These are phyloP conservation scores for Cochlearius cochlearius DNA, from an alignment of 2,113 vertebrate genomes.

Conservation along the genomic window DNA sequence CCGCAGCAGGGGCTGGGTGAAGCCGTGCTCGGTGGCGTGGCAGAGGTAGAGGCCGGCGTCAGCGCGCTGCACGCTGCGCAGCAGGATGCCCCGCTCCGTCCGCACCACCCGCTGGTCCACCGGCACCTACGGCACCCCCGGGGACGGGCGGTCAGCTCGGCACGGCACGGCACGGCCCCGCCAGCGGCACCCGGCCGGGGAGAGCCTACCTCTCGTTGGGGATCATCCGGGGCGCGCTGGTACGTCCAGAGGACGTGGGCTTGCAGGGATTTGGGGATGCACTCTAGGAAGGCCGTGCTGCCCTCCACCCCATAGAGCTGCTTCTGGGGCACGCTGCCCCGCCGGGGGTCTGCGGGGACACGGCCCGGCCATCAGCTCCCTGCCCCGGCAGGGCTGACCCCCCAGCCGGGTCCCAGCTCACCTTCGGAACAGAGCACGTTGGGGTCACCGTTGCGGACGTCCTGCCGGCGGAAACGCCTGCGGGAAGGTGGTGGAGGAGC, in stretches of 20 bases:
- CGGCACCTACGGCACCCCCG: conserved; percentile 71
- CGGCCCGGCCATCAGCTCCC: background rate
- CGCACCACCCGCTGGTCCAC: conserved; percentile 81
- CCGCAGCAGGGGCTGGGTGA: conserved; percentile 87
- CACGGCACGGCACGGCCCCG: fast-evolving
- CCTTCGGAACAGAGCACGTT: conserved; percentile 92
- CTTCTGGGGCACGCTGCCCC: conserved; percentile 79
- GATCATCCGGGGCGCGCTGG: conserved; percentile 78
- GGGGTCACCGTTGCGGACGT: conserved; percentile 93
- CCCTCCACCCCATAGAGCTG: conserved; percentile 91
- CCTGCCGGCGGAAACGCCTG: conserved; percentile 93
- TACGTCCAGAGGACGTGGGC: conserved; percentile 89
- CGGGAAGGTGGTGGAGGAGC: background rate
- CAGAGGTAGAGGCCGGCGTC: conserved; percentile 88
- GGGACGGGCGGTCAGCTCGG: background rate
- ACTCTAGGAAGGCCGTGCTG: conserved; percentile 92
- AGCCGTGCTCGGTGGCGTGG: conserved; percentile 88
- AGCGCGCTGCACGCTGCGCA: conserved; percentile 80
- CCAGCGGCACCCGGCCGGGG: fast-evolving
- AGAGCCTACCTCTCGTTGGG: conserved; percentile 80
- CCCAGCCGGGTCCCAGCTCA: background rate
- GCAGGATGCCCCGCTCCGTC: conserved; percentile 82
- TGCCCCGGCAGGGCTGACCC: fast-evolving
- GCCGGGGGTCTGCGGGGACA: conserved; percentile 78
- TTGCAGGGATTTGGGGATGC: conserved; percentile 92